phyloP scores from a whole-genome alignment of 2,888 invertebrate species.

The Lepidocyrtinus sp. region DNA sequence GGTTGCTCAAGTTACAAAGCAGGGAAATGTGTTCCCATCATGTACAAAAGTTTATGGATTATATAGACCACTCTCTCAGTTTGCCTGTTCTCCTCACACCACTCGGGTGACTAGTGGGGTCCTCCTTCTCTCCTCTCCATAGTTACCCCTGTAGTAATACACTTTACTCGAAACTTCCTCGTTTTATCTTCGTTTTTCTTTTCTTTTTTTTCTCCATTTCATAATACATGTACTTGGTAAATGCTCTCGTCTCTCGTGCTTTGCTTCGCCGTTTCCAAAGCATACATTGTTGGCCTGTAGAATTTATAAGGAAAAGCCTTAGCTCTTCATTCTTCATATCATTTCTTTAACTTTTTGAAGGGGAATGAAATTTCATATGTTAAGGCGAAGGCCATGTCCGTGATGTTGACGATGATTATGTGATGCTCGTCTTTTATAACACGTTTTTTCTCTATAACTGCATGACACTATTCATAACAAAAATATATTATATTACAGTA shows the following conservation, averaged over 20 bases:
- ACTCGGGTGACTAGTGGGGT: slow-evolving; percentile 55
- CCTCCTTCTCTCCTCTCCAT: slow-evolving; percentile 35
- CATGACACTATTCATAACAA: background rate
- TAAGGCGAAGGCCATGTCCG: slow-evolving; percentile 60
- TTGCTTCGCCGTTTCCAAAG: background rate
- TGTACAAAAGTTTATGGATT: slow-evolving; percentile 55
- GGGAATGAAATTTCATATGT: slow-evolving; percentile 63
- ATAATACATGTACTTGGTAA: background rate
- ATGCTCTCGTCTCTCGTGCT: no score
- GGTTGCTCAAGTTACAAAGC: slow-evolving; percentile 36
- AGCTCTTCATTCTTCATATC: no score
- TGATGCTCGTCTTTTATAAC: background rate
- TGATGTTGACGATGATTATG: slow-evolving; percentile 25
- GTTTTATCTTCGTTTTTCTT: background rate
- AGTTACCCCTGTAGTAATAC: background rate
- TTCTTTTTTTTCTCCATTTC: background rate
- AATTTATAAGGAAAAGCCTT: background rate
- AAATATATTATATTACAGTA: background rate
- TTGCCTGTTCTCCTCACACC: slow-evolving; percentile 48
- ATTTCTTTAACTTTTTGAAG: slow-evolving; percentile 51
- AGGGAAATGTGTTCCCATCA: slow-evolving; percentile 11
- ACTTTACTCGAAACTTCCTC: background rate
- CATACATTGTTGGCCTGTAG: background rate
- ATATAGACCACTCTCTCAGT: slow-evolving; percentile 58
- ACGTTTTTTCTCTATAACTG: background rate